Evolutionary conservation across 2,113 vertebrate species (phyloP), one percentile per base, ranked within the genome.

Genomic region (Drymodes brunneopygia): DNA sequence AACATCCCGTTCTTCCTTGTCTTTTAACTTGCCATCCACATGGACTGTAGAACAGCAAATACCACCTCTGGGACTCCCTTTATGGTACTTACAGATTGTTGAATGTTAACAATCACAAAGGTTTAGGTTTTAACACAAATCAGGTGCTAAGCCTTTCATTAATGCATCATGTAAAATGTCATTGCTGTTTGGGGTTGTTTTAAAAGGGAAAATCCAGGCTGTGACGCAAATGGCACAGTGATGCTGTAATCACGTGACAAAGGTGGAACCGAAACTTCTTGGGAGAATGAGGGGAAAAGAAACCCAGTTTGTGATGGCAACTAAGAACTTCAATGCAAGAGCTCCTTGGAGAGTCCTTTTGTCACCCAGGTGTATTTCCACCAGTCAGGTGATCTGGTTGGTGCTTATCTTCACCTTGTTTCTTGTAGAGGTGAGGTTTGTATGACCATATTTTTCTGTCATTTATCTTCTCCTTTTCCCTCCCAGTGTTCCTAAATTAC

Each of bases 201-300:
- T 33, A 54, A 60, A 80, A 36, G 88, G 94, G 88, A 92, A 90
- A 96, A 53, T 56, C 56, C 82, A 53, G 64, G 31, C 48, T 75
- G 11, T 35, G 64, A 74, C 4, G 11, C 51, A 81, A 62, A 62
- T 14, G 48, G 44, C 82, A 24, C 22, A 18, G 51, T 38, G 53
- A 48, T 61, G 36, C 42, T 64, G 62, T 69, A n/a, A 61, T 70
- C 9, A 10, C 2, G 2, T 44, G 28, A 50, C 75, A 66, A 31
- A 88, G 48, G 56, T 92, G 60, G 90, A 93, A 95, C 81, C 3
- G 58, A 97, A 96, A 90, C 75, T 70, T 66, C 36, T 8, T 47
- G 72, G 60, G 72, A 83, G 56, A 82, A 40, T 1, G 8, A 60
- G 51, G 57, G 57, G 57, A n/a, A 92, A 85, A 88, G 42, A 80